A percentile compares a stretch with the other conserved stretches of the same genome.
Evolutionary conservation across 2,888 invertebrate genomes (phyloP).

Genomic region (Antheraea yamamai): DNA sequence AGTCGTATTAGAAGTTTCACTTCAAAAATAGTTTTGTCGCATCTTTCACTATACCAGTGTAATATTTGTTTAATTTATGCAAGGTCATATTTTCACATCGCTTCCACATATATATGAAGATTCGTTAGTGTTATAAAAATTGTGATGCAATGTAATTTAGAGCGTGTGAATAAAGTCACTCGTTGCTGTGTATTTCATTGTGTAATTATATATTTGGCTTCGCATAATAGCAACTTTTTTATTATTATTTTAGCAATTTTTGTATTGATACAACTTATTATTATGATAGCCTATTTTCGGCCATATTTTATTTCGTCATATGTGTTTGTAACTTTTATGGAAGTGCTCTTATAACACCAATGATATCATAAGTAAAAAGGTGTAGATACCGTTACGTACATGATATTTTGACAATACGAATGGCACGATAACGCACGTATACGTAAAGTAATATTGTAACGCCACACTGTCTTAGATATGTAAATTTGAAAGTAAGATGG

Average conservation of each 20-base stretch:
- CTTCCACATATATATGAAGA: not conserved
- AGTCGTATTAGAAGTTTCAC: too few relatives aligned
- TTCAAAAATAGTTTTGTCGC: not conserved
- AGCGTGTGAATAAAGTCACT: slow-evolving; percentile 1
- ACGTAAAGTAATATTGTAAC: too few relatives aligned
- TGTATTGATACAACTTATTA: not conserved
- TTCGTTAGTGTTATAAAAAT: slow-evolving; percentile 3
- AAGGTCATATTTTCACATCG: slow-evolving; percentile 11
- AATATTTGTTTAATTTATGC: not conserved
- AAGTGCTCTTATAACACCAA: not conserved
- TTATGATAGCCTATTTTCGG: not conserved
- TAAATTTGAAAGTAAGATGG: too few relatives aligned
- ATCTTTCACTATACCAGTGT: not conserved
- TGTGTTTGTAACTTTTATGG: not conserved
- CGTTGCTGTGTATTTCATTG: not conserved
- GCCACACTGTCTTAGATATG: too few relatives aligned
- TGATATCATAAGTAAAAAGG: too few relatives aligned
- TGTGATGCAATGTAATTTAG: slow-evolving; percentile 8
- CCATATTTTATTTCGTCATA: not conserved
- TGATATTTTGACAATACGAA: too few relatives aligned
- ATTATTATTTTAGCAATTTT: not conserved
- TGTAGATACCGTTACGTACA: too few relatives aligned
- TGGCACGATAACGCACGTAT: too few relatives aligned
- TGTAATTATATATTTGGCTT: not conserved
- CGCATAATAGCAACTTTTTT: not conserved